These are phyloP conservation scores for Choristoneura fumiferana DNA, from an alignment of 1,140 invertebrate species.

Conservation along the genomic window DNA sequence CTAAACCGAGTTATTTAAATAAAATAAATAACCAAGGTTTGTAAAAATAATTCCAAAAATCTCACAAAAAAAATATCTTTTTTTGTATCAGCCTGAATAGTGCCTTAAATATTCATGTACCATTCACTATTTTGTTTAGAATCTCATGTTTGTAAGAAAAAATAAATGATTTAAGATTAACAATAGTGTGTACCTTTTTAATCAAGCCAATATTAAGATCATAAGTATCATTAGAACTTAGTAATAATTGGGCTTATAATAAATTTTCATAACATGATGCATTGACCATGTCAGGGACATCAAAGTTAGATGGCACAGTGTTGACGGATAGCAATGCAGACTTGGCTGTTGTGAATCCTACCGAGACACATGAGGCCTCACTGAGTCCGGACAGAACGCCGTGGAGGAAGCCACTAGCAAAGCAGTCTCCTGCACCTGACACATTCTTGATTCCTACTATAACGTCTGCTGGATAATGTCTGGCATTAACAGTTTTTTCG, in stretches of 20 bases:
- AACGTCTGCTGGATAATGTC: conserved; percentile 71
- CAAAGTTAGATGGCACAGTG: conserved; percentile 69
- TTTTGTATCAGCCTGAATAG: too few species aligned
- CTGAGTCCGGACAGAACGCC: conserved; percentile 68
- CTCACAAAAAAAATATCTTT: too few species aligned
- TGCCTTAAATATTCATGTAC: too few species aligned
- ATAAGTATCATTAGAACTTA: background rate
- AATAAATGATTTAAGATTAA: too few species aligned
- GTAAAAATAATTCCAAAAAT: background rate
- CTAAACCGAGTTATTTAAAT: too few species aligned
- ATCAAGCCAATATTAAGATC: too few species aligned
- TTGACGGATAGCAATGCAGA: conserved; percentile 71
- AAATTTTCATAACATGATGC: conserved; percentile 1
- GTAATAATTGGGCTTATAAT: background rate
- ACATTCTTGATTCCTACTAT: conserved; percentile 79
- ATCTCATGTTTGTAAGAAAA: too few species aligned
- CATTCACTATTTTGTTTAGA: too few species aligned
- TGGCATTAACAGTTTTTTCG: conserved; percentile 29
- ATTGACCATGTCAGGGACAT: background rate
- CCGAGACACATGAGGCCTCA: conserved; percentile 75
- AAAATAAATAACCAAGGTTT: background rate
- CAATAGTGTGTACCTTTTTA: too few species aligned
- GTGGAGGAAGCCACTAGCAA: conserved; percentile 80
- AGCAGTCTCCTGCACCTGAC: conserved; percentile 83
- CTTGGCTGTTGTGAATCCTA: conserved; percentile 79